Conservation (phyloP, 2,113 vertebrate species). For the Rhea americana region DNA sequence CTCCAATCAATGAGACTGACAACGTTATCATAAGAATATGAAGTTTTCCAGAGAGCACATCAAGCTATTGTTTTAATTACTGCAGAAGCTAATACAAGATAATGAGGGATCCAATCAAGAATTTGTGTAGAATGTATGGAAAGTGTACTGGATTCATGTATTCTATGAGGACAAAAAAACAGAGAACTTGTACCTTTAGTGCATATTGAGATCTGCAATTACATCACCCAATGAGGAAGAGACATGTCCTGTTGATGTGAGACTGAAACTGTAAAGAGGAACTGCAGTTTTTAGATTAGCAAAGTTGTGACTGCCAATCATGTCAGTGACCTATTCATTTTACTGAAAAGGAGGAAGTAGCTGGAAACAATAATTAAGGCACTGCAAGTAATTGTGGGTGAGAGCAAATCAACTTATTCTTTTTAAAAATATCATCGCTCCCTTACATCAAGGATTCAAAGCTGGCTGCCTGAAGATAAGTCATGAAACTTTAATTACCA, state of each 20-base stretch:
- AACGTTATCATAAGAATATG: background rate
- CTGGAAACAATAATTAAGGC: slow-evolving; percentile 11
- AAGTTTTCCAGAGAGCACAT: background rate
- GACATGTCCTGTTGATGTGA: slow-evolving; percentile 32
- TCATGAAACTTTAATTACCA: background rate
- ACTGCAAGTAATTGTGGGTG: background rate
- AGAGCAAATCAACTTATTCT: background rate
- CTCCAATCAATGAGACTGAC: background rate
- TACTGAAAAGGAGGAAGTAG: slow-evolving; percentile 33
- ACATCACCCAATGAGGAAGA: slow-evolving; percentile 42
- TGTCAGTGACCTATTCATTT: background rate
- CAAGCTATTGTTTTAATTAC: background rate
- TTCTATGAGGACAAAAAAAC: background rate
- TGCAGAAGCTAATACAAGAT: background rate
- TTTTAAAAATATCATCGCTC: background rate
- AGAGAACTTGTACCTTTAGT: background rate
- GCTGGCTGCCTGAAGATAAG: background rate
- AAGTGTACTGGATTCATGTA: background rate
- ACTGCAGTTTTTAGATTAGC: slow-evolving; percentile 40
- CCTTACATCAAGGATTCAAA: background rate
- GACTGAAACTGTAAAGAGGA: slow-evolving; percentile 57
- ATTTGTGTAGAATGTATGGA: background rate
- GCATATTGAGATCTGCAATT: background rate
- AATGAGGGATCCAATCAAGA: background rate
- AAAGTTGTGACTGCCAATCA: slow-evolving; percentile 1